Percentiles rank a stretch among this genome's conserved stretches.
Evolutionary conservation across 1,140 invertebrate species (phyloP).

Genomic region (Polypedilum vanderplanki): DNA sequence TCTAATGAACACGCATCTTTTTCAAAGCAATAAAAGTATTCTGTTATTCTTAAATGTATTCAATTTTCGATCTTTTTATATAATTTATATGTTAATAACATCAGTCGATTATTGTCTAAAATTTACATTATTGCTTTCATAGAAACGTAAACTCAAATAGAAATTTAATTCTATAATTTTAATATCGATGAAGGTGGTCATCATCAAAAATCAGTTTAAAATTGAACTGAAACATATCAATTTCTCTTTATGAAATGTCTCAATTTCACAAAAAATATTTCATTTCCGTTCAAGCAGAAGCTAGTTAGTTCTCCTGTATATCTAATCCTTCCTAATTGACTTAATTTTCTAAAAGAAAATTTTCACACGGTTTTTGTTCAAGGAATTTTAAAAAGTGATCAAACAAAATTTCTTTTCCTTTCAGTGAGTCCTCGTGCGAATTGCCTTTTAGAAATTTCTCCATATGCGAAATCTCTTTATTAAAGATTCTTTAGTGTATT

Average conservation of each 20-base stretch:
- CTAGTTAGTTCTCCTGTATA: neutral
- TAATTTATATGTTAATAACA: neutral
- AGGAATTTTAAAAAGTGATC: neutral
- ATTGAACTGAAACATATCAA: neutral
- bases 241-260: neutral
- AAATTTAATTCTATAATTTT: too few relatives aligned
- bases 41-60: neutral
- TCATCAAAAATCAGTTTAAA: neutral
- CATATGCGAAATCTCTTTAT: neutral
- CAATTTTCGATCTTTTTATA: neutral
- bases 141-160: too few relatives aligned
- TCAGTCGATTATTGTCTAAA: neutral
- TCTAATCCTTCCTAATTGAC: conserved; percentile 2
- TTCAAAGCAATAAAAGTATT: neutral
- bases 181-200: neutral
- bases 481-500: too few relatives aligned
- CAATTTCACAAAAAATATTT: neutral
- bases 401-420: neutral
- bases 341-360: conserved; percentile 1
- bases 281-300: neutral
- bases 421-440: conserved; percentile 15
- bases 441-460: neutral
- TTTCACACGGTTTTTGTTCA: conserved; percentile 9
- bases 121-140: too few relatives aligned
- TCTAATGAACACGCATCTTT: neutral